Percentiles rank a stretch among this genome's conserved stretches.
phyloP scores from a whole-genome alignment of 1,140 invertebrate species.

The Scaptodrosophila lebanonensis region DNA sequence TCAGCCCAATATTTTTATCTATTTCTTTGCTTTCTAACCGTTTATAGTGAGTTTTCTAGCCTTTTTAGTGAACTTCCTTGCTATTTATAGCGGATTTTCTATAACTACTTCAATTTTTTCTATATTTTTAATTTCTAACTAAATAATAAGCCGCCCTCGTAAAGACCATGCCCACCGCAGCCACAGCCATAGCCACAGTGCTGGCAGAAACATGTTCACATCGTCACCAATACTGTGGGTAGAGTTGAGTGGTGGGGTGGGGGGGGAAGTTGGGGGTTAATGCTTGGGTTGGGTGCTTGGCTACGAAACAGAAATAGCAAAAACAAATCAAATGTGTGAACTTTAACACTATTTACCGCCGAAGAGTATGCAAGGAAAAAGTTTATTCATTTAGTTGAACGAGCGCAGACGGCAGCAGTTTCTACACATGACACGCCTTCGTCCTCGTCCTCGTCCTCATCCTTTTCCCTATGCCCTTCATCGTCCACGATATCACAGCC shows the following conservation, averaged over 20 bases:
- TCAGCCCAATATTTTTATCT: no score
- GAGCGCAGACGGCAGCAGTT: slow-evolving; percentile 54
- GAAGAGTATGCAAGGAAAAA: slow-evolving; percentile 68
- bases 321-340: slow-evolving; percentile 73
- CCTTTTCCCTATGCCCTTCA: neutral
- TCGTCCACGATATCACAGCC: neutral
- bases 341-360: slow-evolving; percentile 73
- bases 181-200: no score
- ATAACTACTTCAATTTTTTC: no score
- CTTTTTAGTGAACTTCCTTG: no score
- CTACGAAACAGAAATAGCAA: slow-evolving; percentile 26
- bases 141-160: no score
- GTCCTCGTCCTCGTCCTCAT: neutral
- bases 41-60: no score
- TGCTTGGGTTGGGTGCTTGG: neutral
- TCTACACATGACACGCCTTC: neutral
- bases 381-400: slow-evolving; percentile 72
- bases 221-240: no score
- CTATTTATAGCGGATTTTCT: no score
- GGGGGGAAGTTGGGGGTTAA: slow-evolving; percentile 10
- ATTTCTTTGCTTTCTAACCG: no score
- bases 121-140: no score
- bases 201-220: no score
- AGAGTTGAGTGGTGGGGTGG: slow-evolving; percentile 13
- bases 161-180: no score